phyloP scores from a whole-genome alignment of 2,888 invertebrate genomes.

The Spilosoma lubricipeda region DNA sequence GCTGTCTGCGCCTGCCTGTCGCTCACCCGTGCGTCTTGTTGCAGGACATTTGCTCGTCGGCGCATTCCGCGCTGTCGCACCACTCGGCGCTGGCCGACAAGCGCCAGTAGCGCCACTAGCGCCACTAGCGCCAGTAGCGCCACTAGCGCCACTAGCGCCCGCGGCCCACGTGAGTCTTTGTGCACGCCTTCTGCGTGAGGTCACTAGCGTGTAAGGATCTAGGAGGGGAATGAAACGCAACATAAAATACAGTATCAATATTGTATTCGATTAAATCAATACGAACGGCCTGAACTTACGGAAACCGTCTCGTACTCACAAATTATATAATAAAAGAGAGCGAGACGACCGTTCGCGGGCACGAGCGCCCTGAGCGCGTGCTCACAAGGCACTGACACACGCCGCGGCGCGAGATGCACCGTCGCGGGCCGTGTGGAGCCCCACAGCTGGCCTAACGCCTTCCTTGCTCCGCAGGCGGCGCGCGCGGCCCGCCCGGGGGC shows the following conservation, averaged over 20 bases:
- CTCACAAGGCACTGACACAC: constrained; percentile 41
- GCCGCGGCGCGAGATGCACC: constrained; percentile 2
- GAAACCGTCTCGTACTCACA: constrained; percentile 38
- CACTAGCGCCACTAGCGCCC: no score
- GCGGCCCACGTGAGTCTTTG: background rate
- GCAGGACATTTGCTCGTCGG: constrained; percentile 78
- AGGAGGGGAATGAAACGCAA: constrained; percentile 33
- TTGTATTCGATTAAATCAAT: constrained; percentile 49
- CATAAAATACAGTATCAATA: constrained; percentile 42
- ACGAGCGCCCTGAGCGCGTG: constrained; percentile 29
- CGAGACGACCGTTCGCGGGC: constrained; percentile 35
- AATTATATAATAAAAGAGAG: constrained; percentile 46
- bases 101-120: constrained; percentile 67
- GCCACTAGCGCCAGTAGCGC: constrained; percentile 67
- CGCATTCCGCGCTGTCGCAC: constrained; percentile 86
- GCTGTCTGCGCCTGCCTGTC: no score
- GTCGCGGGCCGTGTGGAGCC: constrained; percentile 4
- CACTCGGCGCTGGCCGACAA: constrained; percentile 65
- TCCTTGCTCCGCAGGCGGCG: background rate
- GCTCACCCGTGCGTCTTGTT: background rate
- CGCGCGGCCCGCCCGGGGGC: constrained; percentile 15
- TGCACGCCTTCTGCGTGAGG: background rate
- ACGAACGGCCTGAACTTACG: constrained; percentile 44
- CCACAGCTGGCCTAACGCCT: constrained; percentile 14
- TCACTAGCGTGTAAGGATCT: background rate